Evolutionary conservation across 2,113 vertebrate species (phyloP).

Genomic region (Desmodus rotundus): DNA sequence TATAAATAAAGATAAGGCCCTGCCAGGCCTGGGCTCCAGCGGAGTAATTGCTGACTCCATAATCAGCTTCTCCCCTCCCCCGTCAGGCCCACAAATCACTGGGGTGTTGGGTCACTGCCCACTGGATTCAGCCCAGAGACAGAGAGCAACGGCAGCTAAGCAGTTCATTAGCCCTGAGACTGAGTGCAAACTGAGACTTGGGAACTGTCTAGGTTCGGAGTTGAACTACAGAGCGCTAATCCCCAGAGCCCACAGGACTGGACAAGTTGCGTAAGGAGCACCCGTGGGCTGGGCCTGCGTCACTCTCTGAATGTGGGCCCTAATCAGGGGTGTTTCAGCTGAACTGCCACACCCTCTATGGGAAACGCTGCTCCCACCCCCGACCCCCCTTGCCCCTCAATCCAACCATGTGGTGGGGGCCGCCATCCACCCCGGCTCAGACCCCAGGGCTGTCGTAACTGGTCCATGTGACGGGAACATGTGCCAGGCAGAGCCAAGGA

Average conservation of each 20-base stretch:
- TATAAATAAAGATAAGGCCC: slow-evolving; percentile 69
- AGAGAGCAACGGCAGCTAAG: slow-evolving; percentile 38
- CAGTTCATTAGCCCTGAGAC: slow-evolving; percentile 49
- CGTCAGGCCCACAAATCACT: slow-evolving; percentile 28
- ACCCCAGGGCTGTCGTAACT: neutral
- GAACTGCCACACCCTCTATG: too few relatives aligned
- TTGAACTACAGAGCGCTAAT: neutral
- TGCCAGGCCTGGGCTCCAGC: slow-evolving; percentile 58
- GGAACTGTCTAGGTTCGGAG: neutral
- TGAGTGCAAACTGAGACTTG: neutral
- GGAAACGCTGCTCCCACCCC: neutral
- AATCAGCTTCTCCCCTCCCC: slow-evolving; percentile 56
- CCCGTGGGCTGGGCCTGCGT: rapidly evolving
- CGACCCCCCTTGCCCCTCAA: neutral
- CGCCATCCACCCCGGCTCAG: neutral
- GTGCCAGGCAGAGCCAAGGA: neutral
- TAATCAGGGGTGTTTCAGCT: neutral
- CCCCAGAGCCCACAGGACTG: rapidly evolving
- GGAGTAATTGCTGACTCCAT: slow-evolving; percentile 46
- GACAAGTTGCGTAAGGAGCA: rapidly evolving
- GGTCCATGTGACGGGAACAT: rapidly evolving
- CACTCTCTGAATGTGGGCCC: neutral
- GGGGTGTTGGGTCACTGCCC: slow-evolving; percentile 50
- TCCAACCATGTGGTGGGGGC: rapidly evolving
- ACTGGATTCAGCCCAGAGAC: slow-evolving; percentile 55